Percentiles rank a stretch among this genome's conserved stretches.
phyloP scores from a whole-genome alignment of 2,888 invertebrate genomes.

The Andrena dorsata region DNA sequence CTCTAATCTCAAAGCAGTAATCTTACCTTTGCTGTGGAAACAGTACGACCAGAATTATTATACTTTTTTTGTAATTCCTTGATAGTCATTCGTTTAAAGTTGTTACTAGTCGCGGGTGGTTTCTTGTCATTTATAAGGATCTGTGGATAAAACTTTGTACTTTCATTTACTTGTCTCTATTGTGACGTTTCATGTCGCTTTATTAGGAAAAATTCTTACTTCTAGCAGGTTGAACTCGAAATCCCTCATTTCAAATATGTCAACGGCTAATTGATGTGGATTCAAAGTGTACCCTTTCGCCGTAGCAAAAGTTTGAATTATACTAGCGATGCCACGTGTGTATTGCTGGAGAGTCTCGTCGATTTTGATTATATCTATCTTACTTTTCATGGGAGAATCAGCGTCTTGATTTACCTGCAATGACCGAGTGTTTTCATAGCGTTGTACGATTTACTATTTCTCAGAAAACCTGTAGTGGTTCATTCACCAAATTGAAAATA shows the following conservation, averaged over 20 bases:
- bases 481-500: no score
- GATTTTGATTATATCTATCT: not conserved
- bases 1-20: not conserved
- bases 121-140: constrained; percentile 35
- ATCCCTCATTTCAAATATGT: constrained; percentile 16
- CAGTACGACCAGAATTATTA: not conserved
- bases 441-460: no score
- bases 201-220: constrained; percentile 17
- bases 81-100: constrained; percentile 44
- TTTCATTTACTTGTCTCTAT: not conserved
- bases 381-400: not conserved
- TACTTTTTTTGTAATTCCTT: constrained; percentile 47
- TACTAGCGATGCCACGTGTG: not conserved
- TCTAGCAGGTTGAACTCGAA: constrained; percentile 24
- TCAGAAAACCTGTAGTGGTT: no score
- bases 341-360: no score
- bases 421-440: not conserved
- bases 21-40: constrained; percentile 40
- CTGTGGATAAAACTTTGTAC: constrained; percentile 7
- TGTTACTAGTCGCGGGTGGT: not conserved
- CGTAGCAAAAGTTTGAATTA: constrained; percentile 26
- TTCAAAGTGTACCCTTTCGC: constrained; percentile 28
- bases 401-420: constrained; percentile 38
- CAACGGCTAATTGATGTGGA: not conserved
- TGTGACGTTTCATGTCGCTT: no score